Evolutionary conservation across 2,888 invertebrate genomes (phyloP).

Genomic region (Notocelia uddmanniana): DNA sequence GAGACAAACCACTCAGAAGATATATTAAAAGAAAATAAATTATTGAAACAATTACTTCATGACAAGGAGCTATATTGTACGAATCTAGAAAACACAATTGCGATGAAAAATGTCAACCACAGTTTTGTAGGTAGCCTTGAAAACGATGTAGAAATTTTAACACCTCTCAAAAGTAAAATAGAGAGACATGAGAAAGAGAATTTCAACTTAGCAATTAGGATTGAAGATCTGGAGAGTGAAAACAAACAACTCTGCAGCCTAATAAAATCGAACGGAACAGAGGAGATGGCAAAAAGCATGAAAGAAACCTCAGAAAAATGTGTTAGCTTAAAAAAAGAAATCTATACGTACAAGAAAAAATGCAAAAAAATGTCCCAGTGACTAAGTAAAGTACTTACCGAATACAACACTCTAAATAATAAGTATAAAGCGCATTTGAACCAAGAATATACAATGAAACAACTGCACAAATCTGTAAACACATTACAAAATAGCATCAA

Average conservation of each 20-base stretch:
- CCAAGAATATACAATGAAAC: not conserved
- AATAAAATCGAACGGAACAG: not conserved
- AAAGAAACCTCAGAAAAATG: not conserved
- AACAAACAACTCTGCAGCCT: slow-evolving; percentile 1
- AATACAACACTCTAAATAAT: not conserved
- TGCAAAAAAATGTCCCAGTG: not conserved
- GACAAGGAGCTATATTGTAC: not conserved
- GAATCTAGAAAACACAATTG: not conserved
- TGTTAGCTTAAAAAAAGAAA: not conserved
- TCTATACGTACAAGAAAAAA: no score
- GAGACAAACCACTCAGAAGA: not conserved
- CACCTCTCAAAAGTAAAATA: slow-evolving; percentile 10
- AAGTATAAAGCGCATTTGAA: not conserved
- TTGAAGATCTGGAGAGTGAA: not conserved
- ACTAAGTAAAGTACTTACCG: not conserved
- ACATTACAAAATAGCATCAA: not conserved
- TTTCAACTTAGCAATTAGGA: slow-evolving; percentile 3
- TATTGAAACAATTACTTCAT: not conserved
- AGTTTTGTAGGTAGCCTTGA: not conserved
- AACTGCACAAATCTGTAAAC: not conserved
- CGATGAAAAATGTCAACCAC: not conserved
- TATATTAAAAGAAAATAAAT: slow-evolving; percentile 2
- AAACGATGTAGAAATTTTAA: not conserved
- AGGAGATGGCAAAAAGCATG: not conserved
- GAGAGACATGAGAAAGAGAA: slow-evolving; percentile 3